Conservation (phyloP, 2,888 invertebrate genomes). For the Lycocerus yunnanus region DNA sequence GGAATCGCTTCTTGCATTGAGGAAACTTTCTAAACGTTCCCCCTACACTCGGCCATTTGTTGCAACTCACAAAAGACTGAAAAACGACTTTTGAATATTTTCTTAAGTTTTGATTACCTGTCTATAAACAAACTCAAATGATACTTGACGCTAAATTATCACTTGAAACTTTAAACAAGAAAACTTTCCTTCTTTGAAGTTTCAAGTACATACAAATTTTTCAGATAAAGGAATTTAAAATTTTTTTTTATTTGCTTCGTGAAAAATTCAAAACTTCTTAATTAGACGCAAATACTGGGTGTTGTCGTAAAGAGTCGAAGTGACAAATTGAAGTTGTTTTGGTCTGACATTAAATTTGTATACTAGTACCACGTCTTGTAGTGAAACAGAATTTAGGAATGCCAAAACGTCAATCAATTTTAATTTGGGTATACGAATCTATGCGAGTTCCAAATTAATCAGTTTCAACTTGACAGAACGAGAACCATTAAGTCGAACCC, state of each 20-base stretch:
- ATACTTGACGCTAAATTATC: conserved; percentile 20
- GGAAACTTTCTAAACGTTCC: conserved; percentile 39
- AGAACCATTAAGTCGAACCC: background rate
- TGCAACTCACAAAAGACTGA: conserved; percentile 47
- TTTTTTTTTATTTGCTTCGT: background rate
- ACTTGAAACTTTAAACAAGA: conserved; percentile 11
- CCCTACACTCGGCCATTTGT: conserved; percentile 41
- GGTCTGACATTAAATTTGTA: background rate
- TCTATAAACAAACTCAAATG: conserved; percentile 28
- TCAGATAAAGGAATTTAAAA: background rate
- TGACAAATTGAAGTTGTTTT: background rate
- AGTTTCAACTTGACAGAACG: background rate
- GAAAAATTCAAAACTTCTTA: background rate
- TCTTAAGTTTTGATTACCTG: conserved; percentile 52
- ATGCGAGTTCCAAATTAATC: background rate
- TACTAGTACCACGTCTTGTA: background rate
- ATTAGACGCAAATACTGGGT: background rate
- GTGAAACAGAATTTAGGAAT: background rate
- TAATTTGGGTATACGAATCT: background rate
- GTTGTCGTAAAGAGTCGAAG: background rate
- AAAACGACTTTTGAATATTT: conserved; percentile 45
- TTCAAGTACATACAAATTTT: background rate
- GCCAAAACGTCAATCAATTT: background rate
- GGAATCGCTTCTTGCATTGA: conserved; percentile 44
- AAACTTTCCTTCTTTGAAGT: conserved; percentile 13